Evolutionary conservation across 2,888 invertebrate species (phyloP).

Genomic region (Latrodectus hesperus): DNA sequence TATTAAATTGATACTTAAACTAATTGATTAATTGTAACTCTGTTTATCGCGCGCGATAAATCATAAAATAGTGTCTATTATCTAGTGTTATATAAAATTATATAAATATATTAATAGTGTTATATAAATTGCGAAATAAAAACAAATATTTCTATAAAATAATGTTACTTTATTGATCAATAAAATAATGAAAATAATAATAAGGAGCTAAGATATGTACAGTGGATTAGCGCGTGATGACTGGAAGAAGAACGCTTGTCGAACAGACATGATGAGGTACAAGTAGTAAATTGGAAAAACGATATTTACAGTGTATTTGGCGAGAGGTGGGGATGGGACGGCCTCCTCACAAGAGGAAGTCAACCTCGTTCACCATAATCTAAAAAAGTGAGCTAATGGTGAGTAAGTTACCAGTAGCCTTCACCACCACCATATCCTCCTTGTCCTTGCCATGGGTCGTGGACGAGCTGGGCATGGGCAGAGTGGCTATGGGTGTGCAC

Average conservation of each 20-base stretch:
- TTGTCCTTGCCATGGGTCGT: slow-evolving; percentile 42
- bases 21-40: too few relatives aligned
- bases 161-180: slow-evolving; percentile 53
- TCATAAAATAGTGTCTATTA: too few relatives aligned
- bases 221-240: slow-evolving; percentile 56
- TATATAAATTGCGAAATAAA: too few relatives aligned
- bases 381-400: slow-evolving; percentile 5
- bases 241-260: slow-evolving; percentile 32
- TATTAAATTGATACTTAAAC: too few relatives aligned
- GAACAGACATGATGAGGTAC: slow-evolving; percentile 47
- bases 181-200: slow-evolving; percentile 29
- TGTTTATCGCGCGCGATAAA: too few relatives aligned
- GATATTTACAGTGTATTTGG: slow-evolving; percentile 23
- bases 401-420: slow-evolving; percentile 31
- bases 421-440: slow-evolving; percentile 50
- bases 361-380: slow-evolving; percentile 18
- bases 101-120: too few relatives aligned
- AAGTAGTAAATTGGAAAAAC: slow-evolving; percentile 35
- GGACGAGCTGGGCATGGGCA: slow-evolving; percentile 60
- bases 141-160: slow-evolving; percentile 11
- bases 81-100: too few relatives aligned
- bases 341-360: not conserved
- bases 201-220: slow-evolving; percentile 38
- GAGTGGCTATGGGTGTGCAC: slow-evolving; percentile 61
- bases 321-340: not conserved